Conservation (phyloP, 2,888 invertebrate genomes). For the Dicranocentrus wangi region DNA sequence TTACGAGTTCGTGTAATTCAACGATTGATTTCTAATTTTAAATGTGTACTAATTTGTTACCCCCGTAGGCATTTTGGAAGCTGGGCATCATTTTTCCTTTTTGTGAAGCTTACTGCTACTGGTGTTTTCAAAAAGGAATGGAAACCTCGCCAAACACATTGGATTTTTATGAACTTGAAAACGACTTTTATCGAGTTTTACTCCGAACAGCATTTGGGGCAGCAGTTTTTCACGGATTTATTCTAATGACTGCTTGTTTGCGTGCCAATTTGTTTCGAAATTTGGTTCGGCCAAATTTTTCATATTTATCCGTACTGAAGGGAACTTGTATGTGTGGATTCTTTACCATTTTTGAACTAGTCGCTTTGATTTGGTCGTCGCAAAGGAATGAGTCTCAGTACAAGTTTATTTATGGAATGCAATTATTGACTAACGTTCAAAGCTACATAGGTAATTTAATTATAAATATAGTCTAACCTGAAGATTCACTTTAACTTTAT, state of each 20-base stretch:
- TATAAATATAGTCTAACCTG: not conserved
- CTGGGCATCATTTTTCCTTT: slow-evolving; percentile 84
- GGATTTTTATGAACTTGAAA: slow-evolving; percentile 71
- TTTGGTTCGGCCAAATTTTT: slow-evolving; percentile 55
- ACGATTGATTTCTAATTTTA: no score
- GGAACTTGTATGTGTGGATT: slow-evolving; percentile 69
- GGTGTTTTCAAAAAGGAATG: slow-evolving; percentile 75
- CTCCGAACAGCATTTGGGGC: slow-evolving; percentile 65
- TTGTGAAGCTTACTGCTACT: slow-evolving; percentile 86
- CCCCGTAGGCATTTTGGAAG: slow-evolving; percentile 83
- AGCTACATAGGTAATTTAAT: slow-evolving; percentile 68
- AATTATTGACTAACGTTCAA: slow-evolving; percentile 66
- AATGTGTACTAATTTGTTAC: slow-evolving; percentile 69
- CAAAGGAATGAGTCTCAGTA: slow-evolving; percentile 61
- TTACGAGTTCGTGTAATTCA: slow-evolving; percentile 3
- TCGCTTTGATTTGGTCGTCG: slow-evolving; percentile 70
- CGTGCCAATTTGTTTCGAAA: slow-evolving; percentile 20
- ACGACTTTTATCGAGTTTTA: slow-evolving; percentile 71
- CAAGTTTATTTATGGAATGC: slow-evolving; percentile 68
- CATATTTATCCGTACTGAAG: slow-evolving; percentile 67
- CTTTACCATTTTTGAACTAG: slow-evolving; percentile 68
- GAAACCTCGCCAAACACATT: slow-evolving; percentile 52
- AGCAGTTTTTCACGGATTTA: slow-evolving; percentile 58
- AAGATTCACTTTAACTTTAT: not conserved
- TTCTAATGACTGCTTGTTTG: slow-evolving; percentile 47